Percentiles rank a stretch among this genome's conserved stretches.
These are phyloP conservation scores for Sander vitreus DNA, from an alignment of 2,113 vertebrate genomes.

Conservation along the genomic window DNA sequence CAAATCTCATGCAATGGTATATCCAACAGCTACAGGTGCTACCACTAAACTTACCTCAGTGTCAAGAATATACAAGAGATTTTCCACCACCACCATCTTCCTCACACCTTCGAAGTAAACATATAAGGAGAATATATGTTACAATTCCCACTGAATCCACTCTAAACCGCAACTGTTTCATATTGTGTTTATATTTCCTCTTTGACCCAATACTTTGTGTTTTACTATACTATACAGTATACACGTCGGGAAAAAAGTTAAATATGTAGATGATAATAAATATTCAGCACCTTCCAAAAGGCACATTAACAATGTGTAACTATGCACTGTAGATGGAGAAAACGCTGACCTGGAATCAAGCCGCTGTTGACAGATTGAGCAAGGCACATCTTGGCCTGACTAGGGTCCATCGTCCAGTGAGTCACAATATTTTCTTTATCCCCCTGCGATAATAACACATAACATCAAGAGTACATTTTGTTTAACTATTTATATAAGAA, in stretches of 20 bases:
- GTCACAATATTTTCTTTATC: slow-evolving; percentile 85
- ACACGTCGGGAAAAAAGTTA: background rate
- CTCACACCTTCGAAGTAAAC: slow-evolving; percentile 85
- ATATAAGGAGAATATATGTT: background rate
- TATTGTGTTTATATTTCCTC: background rate
- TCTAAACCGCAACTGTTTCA: background rate
- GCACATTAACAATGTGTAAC: background rate
- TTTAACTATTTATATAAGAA: background rate
- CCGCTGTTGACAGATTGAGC: slow-evolving; percentile 81
- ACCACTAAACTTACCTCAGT: slow-evolving; percentile 84
- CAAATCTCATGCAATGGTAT: background rate
- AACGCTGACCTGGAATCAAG: slow-evolving; percentile 88
- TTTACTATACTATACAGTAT: background rate
- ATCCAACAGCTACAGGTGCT: background rate
- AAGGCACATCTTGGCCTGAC: slow-evolving; percentile 78
- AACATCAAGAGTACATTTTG: slow-evolving; percentile 7
- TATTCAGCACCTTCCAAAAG: background rate
- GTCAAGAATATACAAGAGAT: slow-evolving; percentile 91
- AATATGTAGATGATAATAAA: background rate
- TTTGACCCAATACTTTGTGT: background rate
- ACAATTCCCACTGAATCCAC: background rate
- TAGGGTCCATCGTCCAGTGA: slow-evolving; percentile 86
- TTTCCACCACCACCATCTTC: slow-evolving; percentile 90
- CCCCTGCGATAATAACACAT: slow-evolving; percentile 81
- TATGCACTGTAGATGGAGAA: background rate